These are phyloP conservation scores for Andrena praecox DNA, from an alignment of 2,888 invertebrate genomes.

Conservation along the genomic window DNA sequence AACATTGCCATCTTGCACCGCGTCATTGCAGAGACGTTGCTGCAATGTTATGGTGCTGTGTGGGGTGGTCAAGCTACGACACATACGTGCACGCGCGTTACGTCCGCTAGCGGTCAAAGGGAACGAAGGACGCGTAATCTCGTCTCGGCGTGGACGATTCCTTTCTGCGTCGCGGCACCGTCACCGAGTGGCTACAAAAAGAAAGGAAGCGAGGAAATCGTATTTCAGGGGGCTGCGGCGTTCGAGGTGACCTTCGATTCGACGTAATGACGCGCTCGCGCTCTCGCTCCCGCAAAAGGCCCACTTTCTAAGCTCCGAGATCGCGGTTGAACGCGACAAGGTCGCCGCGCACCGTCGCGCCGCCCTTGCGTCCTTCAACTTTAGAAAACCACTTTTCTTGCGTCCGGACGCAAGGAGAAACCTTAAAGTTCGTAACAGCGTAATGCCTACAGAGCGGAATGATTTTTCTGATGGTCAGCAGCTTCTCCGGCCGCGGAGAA, in stretches of 20 bases:
- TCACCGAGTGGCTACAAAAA: not conserved
- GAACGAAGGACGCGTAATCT: not conserved
- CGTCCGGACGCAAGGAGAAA: not conserved
- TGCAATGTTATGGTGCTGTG: too few relatives aligned
- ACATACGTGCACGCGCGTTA: too few relatives aligned
- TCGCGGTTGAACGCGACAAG: slow-evolving; percentile 33
- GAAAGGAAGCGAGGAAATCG: slow-evolving; percentile 6
- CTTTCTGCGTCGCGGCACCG: not conserved
- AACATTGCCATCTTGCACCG: too few relatives aligned
- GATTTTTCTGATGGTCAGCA: not conserved
- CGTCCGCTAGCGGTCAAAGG: not conserved
- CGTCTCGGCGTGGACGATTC: not conserved
- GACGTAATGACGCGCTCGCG: slow-evolving; percentile 4
- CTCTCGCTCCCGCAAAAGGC: slow-evolving; percentile 16
- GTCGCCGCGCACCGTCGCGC: slow-evolving; percentile 7
- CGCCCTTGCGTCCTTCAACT: slow-evolving; percentile 36
- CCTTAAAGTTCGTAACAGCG: not conserved
- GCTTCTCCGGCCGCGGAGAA: slow-evolving; percentile 19
- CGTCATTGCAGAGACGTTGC: too few relatives aligned
- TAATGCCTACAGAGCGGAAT: too few relatives aligned
- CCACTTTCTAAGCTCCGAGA: slow-evolving; percentile 51
- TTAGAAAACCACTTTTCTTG: slow-evolving; percentile 33
- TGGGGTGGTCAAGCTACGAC: too few relatives aligned
- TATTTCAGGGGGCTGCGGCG: slow-evolving; percentile 4
- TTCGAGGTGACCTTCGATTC: slow-evolving; percentile 35